Percentiles rank a stretch among this genome's conserved stretches.
Evolutionary conservation across 1,140 invertebrate genomes (phyloP).

Genomic region (Asbolus verrucosus): DNA sequence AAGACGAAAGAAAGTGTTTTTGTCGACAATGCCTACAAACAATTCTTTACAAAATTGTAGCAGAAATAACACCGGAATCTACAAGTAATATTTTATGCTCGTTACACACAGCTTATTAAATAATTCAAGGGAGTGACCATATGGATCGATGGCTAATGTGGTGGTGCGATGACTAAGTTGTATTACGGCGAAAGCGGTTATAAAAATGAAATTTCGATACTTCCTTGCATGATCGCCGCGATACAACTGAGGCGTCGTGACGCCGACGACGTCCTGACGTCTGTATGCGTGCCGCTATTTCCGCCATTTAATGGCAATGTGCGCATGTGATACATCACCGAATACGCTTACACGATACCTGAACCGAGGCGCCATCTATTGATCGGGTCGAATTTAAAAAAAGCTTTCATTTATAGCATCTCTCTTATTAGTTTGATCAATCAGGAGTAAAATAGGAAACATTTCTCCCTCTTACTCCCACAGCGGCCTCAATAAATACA

Average conservation of each 20-base stretch:
- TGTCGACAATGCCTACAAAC: too few relatives aligned
- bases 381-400: background rate
- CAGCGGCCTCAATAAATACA: background rate
- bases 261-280: slow-evolving; percentile 27
- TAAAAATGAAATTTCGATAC: background rate
- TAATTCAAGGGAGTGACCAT: slow-evolving; percentile 53
- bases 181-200: background rate
- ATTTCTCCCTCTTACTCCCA: background rate
- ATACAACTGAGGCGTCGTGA: slow-evolving; percentile 6
- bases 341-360: slow-evolving; percentile 13
- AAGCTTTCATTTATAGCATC: slow-evolving; percentile 6
- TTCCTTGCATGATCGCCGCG: background rate
- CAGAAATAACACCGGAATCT: slow-evolving; percentile 20
- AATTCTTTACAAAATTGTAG: background rate
- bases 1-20: background rate
- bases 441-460: background rate
- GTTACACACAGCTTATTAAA: slow-evolving; percentile 46
- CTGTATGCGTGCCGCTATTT: slow-evolving; percentile 23
- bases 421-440: slow-evolving; percentile 29
- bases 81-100: slow-evolving; percentile 36
- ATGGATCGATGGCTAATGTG: slow-evolving; percentile 43
- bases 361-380: slow-evolving; percentile 22
- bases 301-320: slow-evolving; percentile 33
- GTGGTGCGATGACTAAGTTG: too few relatives aligned
- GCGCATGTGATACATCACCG: slow-evolving; percentile 29